Evolutionary conservation across 2,113 vertebrate species (phyloP).

Genomic region (Gnathonemus longibarbis): DNA sequence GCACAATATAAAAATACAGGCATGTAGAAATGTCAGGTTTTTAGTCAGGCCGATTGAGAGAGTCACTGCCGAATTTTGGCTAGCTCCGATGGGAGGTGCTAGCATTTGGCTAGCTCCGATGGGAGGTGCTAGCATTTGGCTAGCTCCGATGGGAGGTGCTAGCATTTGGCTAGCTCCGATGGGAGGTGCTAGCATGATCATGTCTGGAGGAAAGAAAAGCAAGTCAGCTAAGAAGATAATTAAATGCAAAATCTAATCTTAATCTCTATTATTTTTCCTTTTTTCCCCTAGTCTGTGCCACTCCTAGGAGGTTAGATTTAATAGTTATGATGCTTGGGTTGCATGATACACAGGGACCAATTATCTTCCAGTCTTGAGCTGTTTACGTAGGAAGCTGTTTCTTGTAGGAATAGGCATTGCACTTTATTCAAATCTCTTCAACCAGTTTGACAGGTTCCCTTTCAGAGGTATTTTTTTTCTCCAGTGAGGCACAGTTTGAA

Average conservation of each 20-base stretch:
- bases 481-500: neutral
- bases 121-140: neutral
- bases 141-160: neutral
- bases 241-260: conserved; percentile 3
- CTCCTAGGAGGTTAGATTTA: neutral
- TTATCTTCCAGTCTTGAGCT: neutral
- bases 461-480: neutral
- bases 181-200: too few relatives aligned
- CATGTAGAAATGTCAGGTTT: neutral
- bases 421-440: neutral
- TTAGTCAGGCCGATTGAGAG: neutral
- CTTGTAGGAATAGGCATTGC: neutral
- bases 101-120: neutral
- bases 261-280: neutral
- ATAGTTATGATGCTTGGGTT: neutral
- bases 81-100: neutral
- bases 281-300: neutral
- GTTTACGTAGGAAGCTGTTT: neutral
- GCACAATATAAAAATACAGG: neutral
- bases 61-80: neutral
- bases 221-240: neutral
- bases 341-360: neutral
- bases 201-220: neutral
- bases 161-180: neutral
- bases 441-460: conserved; percentile 1